Evolutionary conservation across 2,113 vertebrate genomes (phyloP).

Genomic region (Bufo bufo): DNA sequence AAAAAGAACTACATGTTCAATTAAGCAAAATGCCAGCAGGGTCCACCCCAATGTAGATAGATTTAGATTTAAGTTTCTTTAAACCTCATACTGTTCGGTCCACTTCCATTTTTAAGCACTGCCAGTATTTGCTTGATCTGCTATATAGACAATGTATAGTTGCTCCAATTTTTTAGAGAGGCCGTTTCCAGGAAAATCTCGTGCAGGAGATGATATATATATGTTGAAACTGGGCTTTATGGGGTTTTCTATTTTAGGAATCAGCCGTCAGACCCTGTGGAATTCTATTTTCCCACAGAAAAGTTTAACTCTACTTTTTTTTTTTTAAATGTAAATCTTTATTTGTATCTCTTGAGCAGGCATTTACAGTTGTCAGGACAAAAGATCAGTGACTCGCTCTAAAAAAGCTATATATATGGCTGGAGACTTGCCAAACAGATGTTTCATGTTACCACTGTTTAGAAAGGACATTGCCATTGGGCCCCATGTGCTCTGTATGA

Average conservation of each 20-base stretch:
- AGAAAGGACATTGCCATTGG: slow-evolving; percentile 71
- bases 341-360: slow-evolving; percentile 15
- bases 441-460: slow-evolving; percentile 75
- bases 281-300: slow-evolving; percentile 71
- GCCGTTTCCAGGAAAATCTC: not conserved
- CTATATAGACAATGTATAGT: not conserved
- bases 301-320: not conserved
- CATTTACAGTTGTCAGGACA: not conserved
- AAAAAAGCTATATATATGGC: slow-evolving; percentile 73
- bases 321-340: slow-evolving; percentile 25
- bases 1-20: not conserved
- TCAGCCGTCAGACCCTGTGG: slow-evolving; percentile 46
- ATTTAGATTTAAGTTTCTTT: not conserved
- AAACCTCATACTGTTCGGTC: not conserved
- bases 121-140: not conserved
- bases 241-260: slow-evolving; percentile 9
- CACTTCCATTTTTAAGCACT: not conserved
- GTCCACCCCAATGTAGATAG: not conserved
- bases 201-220: not conserved
- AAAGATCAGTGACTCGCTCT: slow-evolving; percentile 47
- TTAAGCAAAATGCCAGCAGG: not conserved
- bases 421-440: slow-evolving; percentile 78
- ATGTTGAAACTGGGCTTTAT: slow-evolving; percentile 18
- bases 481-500: slow-evolving; percentile 56
- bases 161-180: slow-evolving; percentile 4